Evolutionary conservation across 2,888 invertebrate genomes (phyloP), one percentile per base, ranked within the genome.

Genomic region (Lydus trimaculatus): DNA sequence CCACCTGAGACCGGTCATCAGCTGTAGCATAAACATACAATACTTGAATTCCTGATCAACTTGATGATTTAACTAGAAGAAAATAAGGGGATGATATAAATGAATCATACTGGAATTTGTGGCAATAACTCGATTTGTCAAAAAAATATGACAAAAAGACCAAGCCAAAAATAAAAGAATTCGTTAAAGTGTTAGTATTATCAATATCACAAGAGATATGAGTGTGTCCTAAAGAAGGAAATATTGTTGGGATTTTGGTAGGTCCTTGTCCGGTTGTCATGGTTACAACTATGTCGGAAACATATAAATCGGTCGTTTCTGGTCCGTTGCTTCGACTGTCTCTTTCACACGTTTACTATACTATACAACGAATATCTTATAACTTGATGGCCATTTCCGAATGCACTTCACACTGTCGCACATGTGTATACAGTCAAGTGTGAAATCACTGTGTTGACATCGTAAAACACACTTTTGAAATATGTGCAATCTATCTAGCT

Each of bases 251-350:
- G 71, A 71, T 74, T 73, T 74, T 59, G 68, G 68, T 69, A 72
- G 72, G 69, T 70, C 73, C 75, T 76, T 72, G 74, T 76, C 72
- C 76, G 76, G 81, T 81, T 78, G 80, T 80, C 80, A 81, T 81
- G 80, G 77, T 73, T 74, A 81, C 80, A 72, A 77, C 75, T 77
- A 78, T 79, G 79, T 52, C 25, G 52, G 52, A 52, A 78, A 80
- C 78, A 80, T 80, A 78, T 81, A 81, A 81, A 81, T 81, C 81
- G 79, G 75, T 76, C 75, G 69, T 70, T 73, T 69, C 67, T 80
- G 78, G 78, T 74, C 77, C 73, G 66, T 72, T 72, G 67, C 65
- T 67, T 70, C 63, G 64, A 70, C 64, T 70, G 66, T 72, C 71
- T 71, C 67, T 70, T 72, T 72, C 74, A 69, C 52, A 52, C 52